Evolutionary conservation across 2,113 vertebrate genomes (phyloP).

Genomic region (Onychostoma macrolepis): DNA sequence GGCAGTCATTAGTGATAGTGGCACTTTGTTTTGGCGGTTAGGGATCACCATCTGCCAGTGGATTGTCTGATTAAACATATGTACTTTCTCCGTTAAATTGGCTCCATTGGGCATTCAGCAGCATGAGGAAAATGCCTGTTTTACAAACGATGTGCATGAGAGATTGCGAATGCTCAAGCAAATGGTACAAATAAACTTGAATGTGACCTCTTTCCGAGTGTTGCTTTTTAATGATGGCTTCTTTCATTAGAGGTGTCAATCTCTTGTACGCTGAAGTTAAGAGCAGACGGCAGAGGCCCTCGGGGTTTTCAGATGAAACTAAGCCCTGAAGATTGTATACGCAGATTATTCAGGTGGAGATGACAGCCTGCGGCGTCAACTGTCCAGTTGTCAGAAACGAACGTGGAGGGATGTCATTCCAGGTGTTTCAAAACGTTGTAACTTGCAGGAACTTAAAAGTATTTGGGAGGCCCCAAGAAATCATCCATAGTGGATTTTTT

Average conservation of each 20-base stretch:
- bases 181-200: background rate
- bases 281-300: background rate
- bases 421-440: constrained; percentile 12
- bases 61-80: constrained; percentile 30
- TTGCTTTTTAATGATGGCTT: background rate
- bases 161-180: background rate
- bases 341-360: background rate
- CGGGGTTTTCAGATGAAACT: background rate
- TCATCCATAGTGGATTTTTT: background rate
- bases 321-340: background rate
- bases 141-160: background rate
- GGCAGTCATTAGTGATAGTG: background rate
- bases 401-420: background rate
- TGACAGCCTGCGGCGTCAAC: constrained; percentile 20
- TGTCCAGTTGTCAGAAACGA: constrained; percentile 23
- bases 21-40: background rate
- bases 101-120: constrained; percentile 9
- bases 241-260: background rate
- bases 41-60: constrained; percentile 1
- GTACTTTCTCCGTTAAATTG: constrained; percentile 14
- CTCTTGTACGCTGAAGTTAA: background rate
- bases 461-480: background rate
- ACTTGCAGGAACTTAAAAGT: background rate
- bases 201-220: background rate
- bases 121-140: background rate